A percentile compares a stretch with the other conserved stretches of the same genome.
Conservation (phyloP, 2,113 vertebrate genomes). For the Pantherophis guttatus region DNA sequence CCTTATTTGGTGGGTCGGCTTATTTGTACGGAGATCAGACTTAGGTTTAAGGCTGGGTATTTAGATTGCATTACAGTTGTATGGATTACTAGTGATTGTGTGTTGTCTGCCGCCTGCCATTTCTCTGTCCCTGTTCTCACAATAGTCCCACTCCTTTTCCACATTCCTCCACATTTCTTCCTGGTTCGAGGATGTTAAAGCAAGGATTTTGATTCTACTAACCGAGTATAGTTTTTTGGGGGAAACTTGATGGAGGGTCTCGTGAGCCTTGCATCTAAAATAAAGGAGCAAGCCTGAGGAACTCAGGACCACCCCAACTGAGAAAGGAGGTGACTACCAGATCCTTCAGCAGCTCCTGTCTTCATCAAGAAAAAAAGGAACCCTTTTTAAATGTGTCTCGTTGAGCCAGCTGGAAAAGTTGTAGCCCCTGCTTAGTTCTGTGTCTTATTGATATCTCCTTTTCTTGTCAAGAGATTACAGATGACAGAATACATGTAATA, state of each 20-base stretch:
- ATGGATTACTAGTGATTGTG: not conserved
- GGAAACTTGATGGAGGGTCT: not conserved
- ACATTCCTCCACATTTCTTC: fast-evolving
- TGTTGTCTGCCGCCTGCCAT: no score
- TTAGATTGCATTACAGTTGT: not conserved
- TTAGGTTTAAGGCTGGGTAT: not conserved
- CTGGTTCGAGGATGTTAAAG: not conserved
- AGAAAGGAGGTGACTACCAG: not conserved
- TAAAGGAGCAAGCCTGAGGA: not conserved
- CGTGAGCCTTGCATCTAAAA: not conserved
- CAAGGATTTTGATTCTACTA: not conserved
- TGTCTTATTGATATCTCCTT: not conserved
- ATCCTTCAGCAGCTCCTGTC: not conserved
- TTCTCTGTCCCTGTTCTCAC: not conserved
- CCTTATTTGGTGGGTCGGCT: not conserved
- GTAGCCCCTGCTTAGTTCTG: not conserved
- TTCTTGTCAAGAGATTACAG: not conserved
- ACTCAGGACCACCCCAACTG: no score
- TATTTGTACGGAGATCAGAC: not conserved
- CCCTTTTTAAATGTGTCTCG: not conserved
- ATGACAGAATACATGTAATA: not conserved
- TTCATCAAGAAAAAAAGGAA: not conserved
- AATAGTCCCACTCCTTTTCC: not conserved
- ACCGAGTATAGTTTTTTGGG: not conserved
- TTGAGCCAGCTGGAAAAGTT: conserved; percentile 33